A percentile compares a stretch with the other conserved stretches of the same genome.
Conservation (phyloP, 2,113 vertebrate species). For the Zeus faber region DNA sequence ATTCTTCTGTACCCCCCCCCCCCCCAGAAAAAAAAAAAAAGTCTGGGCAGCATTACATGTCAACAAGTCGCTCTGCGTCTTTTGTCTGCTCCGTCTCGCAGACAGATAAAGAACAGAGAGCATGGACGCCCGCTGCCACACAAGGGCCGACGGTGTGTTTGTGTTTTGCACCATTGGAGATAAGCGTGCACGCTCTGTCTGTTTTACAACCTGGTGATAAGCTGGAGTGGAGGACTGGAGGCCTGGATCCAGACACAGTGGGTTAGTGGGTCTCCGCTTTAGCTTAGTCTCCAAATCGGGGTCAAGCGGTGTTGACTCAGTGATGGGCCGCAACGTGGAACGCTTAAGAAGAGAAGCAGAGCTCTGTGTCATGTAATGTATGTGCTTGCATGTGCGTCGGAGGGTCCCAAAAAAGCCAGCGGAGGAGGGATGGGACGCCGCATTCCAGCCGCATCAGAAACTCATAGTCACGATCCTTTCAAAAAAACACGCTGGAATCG, state of each 20-base stretch:
- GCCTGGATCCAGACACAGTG: conserved; percentile 11
- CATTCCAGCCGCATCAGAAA: no score
- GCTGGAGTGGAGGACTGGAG: conserved; percentile 27
- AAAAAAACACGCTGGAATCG: no score
- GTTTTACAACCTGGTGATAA: conserved; percentile 48
- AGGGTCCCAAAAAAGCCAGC: not conserved
- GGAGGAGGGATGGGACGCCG: not conserved
- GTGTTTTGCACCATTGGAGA: conserved; percentile 63
- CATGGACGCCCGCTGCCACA: conserved; percentile 15
- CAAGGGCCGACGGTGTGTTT: conserved; percentile 43
- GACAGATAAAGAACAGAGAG: conserved; percentile 12
- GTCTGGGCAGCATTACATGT: conserved; percentile 38
- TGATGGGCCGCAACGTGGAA: conserved; percentile 1
- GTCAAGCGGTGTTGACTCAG: conserved; percentile 14
- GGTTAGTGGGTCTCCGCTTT: not conserved
- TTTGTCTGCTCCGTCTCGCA: conserved; percentile 42
- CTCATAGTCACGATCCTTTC: no score
- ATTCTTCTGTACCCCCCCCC: not conserved
- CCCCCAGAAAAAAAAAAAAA: conserved; percentile 16
- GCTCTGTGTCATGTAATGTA: no score
- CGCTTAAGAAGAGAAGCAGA: no score
- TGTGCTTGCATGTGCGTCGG: not conserved
- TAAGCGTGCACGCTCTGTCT: conserved; percentile 48
- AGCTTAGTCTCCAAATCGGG: conserved; percentile 4
- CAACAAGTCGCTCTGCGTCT: conserved; percentile 40